Conservation (phyloP, 2,888 invertebrate species). For the Buathra laborator region DNA sequence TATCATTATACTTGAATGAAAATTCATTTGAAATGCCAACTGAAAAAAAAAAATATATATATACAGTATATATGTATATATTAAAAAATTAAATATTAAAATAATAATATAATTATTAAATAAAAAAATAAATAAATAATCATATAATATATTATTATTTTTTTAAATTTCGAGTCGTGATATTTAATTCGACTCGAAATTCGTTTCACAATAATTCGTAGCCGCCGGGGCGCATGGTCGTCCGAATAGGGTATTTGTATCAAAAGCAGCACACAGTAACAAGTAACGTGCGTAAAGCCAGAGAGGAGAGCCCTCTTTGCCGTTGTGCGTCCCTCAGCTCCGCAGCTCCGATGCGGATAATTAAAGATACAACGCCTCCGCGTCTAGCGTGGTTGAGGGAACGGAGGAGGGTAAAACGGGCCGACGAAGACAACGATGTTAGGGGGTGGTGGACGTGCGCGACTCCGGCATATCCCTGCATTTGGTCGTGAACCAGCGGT, state of each 20-base stretch:
- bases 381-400: slow-evolving; percentile 57
- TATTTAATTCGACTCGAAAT: no score
- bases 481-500: slow-evolving; percentile 19
- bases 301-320: slow-evolving; percentile 15
- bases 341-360: slow-evolving; percentile 75
- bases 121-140: no score
- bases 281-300: slow-evolving; percentile 8
- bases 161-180: no score
- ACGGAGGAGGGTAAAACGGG: slow-evolving; percentile 59
- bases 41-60: no score
- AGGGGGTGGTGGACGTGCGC: slow-evolving; percentile 44
- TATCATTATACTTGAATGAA: no score
- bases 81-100: no score
- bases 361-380: slow-evolving; percentile 82
- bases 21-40: no score
- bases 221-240: background rate
- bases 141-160: no score
- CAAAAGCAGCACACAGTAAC: background rate
- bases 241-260: background rate
- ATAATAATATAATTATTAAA: no score
- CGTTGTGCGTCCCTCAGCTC: slow-evolving; percentile 58
- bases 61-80: no score
- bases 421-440: slow-evolving; percentile 43
- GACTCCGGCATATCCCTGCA: slow-evolving; percentile 10
- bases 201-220: no score